Evolutionary conservation across 1,140 invertebrate species (phyloP), one percentile per base, ranked within the genome.

Genomic region (Sycobia sp.): DNA sequence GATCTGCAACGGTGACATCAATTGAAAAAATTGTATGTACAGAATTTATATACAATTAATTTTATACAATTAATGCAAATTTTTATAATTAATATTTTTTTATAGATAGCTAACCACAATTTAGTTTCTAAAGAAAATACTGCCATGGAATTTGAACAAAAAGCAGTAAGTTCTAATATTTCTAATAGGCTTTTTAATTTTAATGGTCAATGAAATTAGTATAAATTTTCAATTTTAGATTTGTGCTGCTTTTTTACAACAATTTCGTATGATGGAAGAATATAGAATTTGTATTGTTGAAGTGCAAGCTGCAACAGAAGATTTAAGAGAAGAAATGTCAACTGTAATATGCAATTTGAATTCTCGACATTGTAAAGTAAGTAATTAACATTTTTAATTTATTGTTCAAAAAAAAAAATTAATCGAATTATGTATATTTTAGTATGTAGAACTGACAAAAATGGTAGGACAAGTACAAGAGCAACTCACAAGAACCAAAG

Each of bases 201-300:
- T 23, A 51, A 64, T 11, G 1, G 7, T 51, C n/a, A 9, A 27
- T 36, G 3, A 38, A 13, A 36, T 20, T 23, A 1, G 5, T 43
- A 18, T 43, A 14, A 5, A 41, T 25, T 22, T 54, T 49, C 22
- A 36, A 44, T 53, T 49, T 55, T 44, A 67, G 66, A 61, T 62
- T 41, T 62, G 56, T 54, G 25, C 22, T 54, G 68, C 60, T 61
- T 61, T 72, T 46, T 20, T 60, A 51, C 67, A 74, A 29, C 77
- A 80, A 53, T 80, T 76, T 43, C 71, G 70, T 22, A 72, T 75
- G 57, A 82, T 81, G 79, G 77, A 77, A 67, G 74, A 80, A 72
- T 79, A 79, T 55, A 67, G 75, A 68, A 39, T 78, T 14, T 81
- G 79, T 23, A 78, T 78, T 29, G 74, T 79, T 4, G 79, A 81